These are phyloP conservation scores for Anthophora plumipes DNA, from an alignment of 2,888 invertebrate species.

Conservation along the genomic window DNA sequence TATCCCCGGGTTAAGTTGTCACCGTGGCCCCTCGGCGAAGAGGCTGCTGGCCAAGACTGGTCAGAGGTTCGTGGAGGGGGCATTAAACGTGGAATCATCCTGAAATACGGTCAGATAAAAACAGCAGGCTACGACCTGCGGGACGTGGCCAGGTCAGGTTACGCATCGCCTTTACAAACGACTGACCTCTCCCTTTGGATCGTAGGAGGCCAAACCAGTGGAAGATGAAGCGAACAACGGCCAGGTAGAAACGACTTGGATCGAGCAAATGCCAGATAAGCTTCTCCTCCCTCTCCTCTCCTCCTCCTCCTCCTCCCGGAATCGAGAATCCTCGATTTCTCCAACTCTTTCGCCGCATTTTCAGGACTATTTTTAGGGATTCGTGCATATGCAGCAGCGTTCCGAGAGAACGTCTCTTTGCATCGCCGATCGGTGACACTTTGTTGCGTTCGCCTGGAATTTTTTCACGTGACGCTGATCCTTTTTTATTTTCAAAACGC, in stretches of 20 bases:
- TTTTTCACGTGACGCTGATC: background rate
- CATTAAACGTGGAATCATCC: slow-evolving; percentile 82
- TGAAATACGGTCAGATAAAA: slow-evolving; percentile 84
- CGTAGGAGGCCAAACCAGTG: slow-evolving; percentile 35
- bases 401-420: background rate
- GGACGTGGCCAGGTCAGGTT: slow-evolving; percentile 82
- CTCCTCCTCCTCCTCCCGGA: background rate
- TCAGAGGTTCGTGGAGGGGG: slow-evolving; percentile 47
- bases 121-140: slow-evolving; percentile 82
- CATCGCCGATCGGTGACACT: background rate
- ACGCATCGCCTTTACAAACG: slow-evolving; percentile 81
- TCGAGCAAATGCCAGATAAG: slow-evolving; percentile 12
- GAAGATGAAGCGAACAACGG: slow-evolving; percentile 5
- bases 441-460: background rate
- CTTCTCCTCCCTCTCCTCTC: background rate
- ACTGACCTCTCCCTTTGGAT: slow-evolving; percentile 76
- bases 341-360: background rate
- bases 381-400: too few relatives aligned
- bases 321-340: slow-evolving; percentile 23
- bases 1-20: slow-evolving; percentile 78
- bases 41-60: slow-evolving; percentile 55
- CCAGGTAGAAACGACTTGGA: slow-evolving; percentile 26
- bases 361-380: background rate
- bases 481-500: background rate
- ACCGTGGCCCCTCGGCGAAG: slow-evolving; percentile 69